Conservation (phyloP, 2,797 vertebrate species). For the Epinephelus coioides region DNA sequence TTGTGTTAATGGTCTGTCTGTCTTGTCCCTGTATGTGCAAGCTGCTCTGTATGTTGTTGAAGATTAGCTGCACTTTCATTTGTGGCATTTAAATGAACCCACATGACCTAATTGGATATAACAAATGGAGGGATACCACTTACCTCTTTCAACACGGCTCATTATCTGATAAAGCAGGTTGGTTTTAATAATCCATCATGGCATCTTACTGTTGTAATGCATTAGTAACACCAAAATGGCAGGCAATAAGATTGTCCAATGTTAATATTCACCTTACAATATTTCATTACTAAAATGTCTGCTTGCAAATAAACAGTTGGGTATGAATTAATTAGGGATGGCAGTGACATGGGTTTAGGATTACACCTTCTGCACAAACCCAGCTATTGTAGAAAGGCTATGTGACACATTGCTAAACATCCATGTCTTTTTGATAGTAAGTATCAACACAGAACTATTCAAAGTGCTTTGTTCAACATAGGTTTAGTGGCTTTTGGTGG, state of each 20-base stretch:
- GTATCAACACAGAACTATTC: background rate
- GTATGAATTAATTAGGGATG: background rate
- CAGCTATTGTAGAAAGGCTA: background rate
- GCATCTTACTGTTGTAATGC: background rate
- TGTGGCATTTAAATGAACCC: background rate
- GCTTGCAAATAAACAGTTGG: background rate
- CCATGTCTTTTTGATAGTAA: background rate
- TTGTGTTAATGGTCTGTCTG: background rate
- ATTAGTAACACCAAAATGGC: background rate
- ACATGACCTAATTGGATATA: background rate
- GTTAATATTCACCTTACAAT: background rate
- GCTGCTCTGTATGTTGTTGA: background rate
- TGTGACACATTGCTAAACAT: background rate
- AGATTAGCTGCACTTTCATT: background rate
- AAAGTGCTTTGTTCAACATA: background rate
- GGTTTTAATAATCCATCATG: background rate
- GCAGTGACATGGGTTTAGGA: background rate
- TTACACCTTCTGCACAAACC: background rate
- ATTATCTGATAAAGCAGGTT: background rate
- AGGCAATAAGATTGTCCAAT: background rate
- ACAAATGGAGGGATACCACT: background rate
- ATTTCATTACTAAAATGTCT: background rate
- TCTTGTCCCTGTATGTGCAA: background rate
- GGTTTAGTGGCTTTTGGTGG: background rate
- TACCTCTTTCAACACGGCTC: too few relatives aligned